Percentiles rank a stretch among this genome's conserved stretches.
phyloP scores from a whole-genome alignment of 2,888 invertebrate genomes.

The Chrysolina americana region DNA sequence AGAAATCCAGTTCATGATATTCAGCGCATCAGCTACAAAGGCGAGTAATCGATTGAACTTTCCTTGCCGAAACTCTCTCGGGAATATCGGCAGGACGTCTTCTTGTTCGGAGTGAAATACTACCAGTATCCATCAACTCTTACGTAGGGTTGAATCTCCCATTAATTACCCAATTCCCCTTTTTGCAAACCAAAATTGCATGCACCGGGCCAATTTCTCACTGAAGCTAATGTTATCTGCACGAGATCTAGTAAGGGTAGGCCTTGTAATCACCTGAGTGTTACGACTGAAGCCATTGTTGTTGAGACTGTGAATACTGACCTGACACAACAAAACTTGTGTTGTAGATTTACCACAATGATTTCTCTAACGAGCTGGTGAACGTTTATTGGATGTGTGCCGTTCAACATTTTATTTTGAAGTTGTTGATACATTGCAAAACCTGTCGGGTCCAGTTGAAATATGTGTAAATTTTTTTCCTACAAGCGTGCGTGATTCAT shows the following conservation, averaged over 20 bases:
- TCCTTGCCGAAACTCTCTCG: conserved; percentile 1
- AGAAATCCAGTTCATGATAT: neutral
- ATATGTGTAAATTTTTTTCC: too few species aligned
- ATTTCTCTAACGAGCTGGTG: neutral
- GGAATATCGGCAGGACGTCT: neutral
- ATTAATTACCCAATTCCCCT: conserved; percentile 14
- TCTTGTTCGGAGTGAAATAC: conserved; percentile 15
- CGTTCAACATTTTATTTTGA: too few species aligned
- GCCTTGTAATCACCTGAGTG: neutral
- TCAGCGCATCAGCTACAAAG: neutral
- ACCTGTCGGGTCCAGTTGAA: too few species aligned
- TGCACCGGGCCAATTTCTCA: conserved; percentile 8
- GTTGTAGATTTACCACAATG: neutral
- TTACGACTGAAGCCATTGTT: neutral
- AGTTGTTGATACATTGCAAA: too few species aligned
- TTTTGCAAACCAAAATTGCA: conserved; percentile 6
- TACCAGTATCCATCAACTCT: conserved; percentile 3
- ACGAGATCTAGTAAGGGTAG: conserved; percentile 23
- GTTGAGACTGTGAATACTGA: conserved; percentile 11
- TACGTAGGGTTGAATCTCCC: conserved; percentile 14
- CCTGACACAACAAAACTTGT: neutral
- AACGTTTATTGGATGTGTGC: too few species aligned
- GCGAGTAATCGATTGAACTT: neutral
- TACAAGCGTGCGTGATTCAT: too few species aligned
- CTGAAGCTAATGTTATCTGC: conserved; percentile 6